These are phyloP conservation scores for Danio tinwini DNA, from an alignment of 2,797 vertebrate genomes.

Conservation along the genomic window DNA sequence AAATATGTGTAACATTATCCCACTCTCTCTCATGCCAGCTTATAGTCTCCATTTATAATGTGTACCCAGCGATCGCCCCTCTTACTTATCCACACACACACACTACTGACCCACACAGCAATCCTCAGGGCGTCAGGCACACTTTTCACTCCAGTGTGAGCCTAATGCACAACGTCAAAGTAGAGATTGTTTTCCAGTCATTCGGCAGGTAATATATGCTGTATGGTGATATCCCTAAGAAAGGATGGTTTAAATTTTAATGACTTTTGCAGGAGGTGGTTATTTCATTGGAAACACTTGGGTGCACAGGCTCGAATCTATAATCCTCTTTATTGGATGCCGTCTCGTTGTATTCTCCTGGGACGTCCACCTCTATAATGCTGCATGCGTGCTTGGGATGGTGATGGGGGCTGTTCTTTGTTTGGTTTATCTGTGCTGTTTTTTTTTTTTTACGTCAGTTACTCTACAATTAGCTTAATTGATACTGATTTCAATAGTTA, in stretches of 20 bases:
- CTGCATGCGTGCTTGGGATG: constrained; percentile 31
- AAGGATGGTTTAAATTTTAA: constrained; percentile 75
- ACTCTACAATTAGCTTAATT: constrained; percentile 32
- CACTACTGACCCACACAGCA: constrained; percentile 31
- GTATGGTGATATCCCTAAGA: constrained; percentile 70
- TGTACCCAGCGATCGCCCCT: constrained; percentile 29
- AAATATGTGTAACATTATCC: constrained; percentile 60
- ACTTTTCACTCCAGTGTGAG: constrained; percentile 22
- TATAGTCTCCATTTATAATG: constrained; percentile 52
- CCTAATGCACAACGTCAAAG: constrained; percentile 44
- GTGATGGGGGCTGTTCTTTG: constrained; percentile 62
- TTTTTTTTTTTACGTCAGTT: constrained; percentile 60
- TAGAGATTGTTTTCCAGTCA: constrained; percentile 63
- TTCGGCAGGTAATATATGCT: constrained; percentile 65
- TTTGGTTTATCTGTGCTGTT: constrained; percentile 62
- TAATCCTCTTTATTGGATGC: constrained; percentile 80
- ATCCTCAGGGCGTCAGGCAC: constrained; percentile 12
- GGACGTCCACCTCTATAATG: constrained; percentile 61
- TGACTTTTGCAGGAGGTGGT: constrained; percentile 74
- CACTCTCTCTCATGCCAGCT: constrained; percentile 43
- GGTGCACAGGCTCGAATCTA: constrained; percentile 72
- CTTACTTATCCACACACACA: constrained; percentile 28
- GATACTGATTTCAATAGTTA: not conserved
- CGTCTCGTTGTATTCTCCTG: constrained; percentile 66
- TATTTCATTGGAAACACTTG: constrained; percentile 79